Conservation (phyloP, 2,797 vertebrate genomes). For the Vireo griseus region DNA sequence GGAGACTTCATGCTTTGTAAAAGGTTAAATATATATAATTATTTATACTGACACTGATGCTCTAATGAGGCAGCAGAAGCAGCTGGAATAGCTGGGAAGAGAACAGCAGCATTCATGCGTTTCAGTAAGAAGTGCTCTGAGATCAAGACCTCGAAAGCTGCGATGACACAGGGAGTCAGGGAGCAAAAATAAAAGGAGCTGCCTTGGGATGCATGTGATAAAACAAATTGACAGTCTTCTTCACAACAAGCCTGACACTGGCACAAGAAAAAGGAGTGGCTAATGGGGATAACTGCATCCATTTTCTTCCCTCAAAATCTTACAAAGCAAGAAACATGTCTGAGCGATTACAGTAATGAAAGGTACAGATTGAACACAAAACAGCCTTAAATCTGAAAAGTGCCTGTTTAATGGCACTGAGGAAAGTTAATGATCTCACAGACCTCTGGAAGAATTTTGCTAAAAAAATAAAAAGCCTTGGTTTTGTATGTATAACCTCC, state of each 20-base stretch:
- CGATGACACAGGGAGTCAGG: neutral
- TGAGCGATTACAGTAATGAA: neutral
- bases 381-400: neutral
- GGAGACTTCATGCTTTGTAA: neutral
- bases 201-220: neutral
- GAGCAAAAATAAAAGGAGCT: neutral
- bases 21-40: slow-evolving; percentile 21
- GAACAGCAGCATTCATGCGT: neutral
- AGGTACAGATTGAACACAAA: neutral
- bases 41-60: neutral
- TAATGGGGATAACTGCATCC: neutral
- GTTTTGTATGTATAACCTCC: neutral
- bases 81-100: neutral
- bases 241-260: neutral
- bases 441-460: neutral
- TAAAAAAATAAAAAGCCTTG: neutral
- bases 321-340: neutral
- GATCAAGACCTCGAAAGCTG: neutral
- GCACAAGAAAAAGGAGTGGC: neutral
- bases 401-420: neutral
- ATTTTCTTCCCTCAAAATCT: neutral
- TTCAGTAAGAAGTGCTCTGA: neutral
- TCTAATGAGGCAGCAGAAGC: neutral
- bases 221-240: slow-evolving; percentile 6
- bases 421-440: neutral